Evolutionary conservation across 2,797 vertebrate genomes (phyloP).

Genomic region (Danio choprae): DNA sequence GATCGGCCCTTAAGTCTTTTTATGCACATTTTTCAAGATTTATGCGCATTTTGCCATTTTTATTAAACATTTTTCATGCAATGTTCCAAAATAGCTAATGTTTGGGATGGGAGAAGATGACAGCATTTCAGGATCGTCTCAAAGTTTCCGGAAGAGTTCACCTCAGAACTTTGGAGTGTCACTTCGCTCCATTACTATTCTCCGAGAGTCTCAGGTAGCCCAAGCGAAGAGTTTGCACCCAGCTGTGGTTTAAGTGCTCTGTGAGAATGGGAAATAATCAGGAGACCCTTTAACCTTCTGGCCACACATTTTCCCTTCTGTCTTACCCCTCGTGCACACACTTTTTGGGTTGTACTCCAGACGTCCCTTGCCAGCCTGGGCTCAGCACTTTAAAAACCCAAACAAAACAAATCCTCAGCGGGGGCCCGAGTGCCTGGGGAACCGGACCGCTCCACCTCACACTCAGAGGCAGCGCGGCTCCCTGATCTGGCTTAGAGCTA

Average conservation of each 20-base stretch:
- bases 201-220: conserved; percentile 39
- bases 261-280: conserved; percentile 51
- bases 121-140: background rate
- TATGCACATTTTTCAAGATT: too few relatives aligned
- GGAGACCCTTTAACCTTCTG: conserved; percentile 29
- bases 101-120: background rate
- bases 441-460: conserved; percentile 30
- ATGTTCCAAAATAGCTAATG: too few relatives aligned
- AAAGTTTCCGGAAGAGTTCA: conserved; percentile 40
- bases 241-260: conserved; percentile 45
- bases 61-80: too few relatives aligned
- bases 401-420: conserved; percentile 52
- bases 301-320: conserved; percentile 7
- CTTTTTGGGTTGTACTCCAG: conserved; percentile 30
- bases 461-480: conserved; percentile 12
- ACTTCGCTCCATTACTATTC: conserved; percentile 39
- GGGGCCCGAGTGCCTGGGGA: conserved; percentile 19
- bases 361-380: conserved; percentile 38
- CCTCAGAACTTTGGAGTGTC: conserved; percentile 15
- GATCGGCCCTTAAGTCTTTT: too few relatives aligned
- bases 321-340: conserved; percentile 8
- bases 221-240: conserved; percentile 38
- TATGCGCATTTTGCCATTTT: too few relatives aligned
- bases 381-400: conserved; percentile 51
- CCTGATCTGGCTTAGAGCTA: conserved; percentile 69